Conservation (phyloP, 1,140 invertebrate species). For the Ericerus pela region DNA sequence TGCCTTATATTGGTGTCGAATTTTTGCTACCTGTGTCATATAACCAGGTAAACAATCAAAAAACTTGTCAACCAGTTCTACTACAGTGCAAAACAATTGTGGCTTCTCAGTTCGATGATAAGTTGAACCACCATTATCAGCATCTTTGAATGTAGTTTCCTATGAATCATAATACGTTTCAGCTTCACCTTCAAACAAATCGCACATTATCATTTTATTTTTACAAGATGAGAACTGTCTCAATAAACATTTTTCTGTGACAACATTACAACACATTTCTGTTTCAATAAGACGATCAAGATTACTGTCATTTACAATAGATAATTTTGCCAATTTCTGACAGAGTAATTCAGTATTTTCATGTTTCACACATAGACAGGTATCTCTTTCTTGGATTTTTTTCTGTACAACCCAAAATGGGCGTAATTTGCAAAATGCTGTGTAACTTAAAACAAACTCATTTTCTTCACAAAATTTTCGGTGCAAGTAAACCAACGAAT, state of each 20-base stretch:
- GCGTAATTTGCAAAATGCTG: slow-evolving; percentile 18
- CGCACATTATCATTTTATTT: slow-evolving; percentile 10
- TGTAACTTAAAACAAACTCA: slow-evolving; percentile 15
- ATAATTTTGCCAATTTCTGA: slow-evolving; percentile 9
- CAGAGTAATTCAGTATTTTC: slow-evolving; percentile 13
- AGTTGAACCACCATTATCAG: background rate
- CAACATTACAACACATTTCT: slow-evolving; percentile 18
- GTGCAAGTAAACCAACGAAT: slow-evolving; percentile 23
- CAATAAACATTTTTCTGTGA: slow-evolving; percentile 20
- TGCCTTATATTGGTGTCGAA: slow-evolving; percentile 24
- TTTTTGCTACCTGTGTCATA: slow-evolving; percentile 24
- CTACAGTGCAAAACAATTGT: slow-evolving; percentile 17
- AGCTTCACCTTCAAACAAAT: slow-evolving; percentile 4
- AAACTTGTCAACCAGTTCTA: slow-evolving; percentile 19
- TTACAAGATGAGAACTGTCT: slow-evolving; percentile 18
- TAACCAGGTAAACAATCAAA: slow-evolving; percentile 14
- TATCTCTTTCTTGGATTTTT: slow-evolving; percentile 19
- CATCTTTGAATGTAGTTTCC: background rate
- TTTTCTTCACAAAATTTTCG: slow-evolving; percentile 17
- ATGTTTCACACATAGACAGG: slow-evolving; percentile 20
- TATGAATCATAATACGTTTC: slow-evolving; percentile 7
- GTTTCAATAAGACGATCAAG: slow-evolving; percentile 17
- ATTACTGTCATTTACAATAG: slow-evolving; percentile 18
- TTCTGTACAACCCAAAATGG: slow-evolving; percentile 20
- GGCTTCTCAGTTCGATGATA: background rate